Conservation (phyloP, 2,888 invertebrate genomes). For the Polymixis lichenea region DNA sequence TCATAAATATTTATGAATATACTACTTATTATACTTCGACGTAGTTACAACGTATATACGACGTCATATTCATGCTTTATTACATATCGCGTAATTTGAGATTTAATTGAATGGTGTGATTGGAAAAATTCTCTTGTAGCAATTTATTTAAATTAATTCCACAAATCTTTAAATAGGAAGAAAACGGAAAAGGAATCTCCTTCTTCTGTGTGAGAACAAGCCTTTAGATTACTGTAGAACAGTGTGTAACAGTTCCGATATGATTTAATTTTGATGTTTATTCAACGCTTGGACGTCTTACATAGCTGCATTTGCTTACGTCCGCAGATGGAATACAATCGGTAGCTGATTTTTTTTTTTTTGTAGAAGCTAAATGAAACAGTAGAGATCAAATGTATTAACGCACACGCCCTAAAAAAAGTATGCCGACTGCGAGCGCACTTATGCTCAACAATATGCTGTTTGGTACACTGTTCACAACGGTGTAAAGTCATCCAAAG, state of each 20-base stretch:
- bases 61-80: neutral
- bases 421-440: neutral
- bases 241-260: neutral
- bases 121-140: neutral
- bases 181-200: too few relatives aligned
- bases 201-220: neutral
- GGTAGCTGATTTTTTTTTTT: too few relatives aligned
- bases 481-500: conserved; percentile 46
- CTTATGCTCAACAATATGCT: too few relatives aligned
- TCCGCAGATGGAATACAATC: too few relatives aligned
- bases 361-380: neutral
- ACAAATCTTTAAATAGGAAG: neutral
- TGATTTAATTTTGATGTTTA: neutral
- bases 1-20: neutral
- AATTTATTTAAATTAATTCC: neutral
- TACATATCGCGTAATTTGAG: neutral
- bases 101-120: neutral
- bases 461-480: conserved; percentile 15
- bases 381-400: neutral
- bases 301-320: neutral
- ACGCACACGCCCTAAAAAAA: neutral
- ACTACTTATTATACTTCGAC: too few relatives aligned
- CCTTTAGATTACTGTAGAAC: neutral
- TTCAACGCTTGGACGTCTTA: neutral
- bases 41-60: neutral